Base-by-base conservation (phyloP, 1,140 invertebrate genomes). In the Penaeus chinensis region DNA sequence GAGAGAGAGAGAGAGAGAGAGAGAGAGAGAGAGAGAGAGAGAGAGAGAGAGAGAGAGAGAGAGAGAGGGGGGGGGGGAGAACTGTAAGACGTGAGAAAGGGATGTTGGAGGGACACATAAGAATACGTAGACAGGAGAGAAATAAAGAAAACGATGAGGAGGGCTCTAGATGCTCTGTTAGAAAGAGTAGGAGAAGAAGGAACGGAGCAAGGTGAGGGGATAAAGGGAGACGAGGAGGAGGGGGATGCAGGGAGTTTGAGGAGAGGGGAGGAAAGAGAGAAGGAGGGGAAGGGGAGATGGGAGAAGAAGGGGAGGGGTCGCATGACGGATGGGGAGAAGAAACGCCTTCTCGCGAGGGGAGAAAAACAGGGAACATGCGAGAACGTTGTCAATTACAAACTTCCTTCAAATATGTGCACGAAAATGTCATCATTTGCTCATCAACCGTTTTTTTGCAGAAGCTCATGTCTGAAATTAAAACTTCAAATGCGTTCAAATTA, bases 1-100 rank as follows among this genome's bases (percentile, higher is more conserved):
- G 76, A 77, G 76, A 77, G 76, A 77, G 76, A 77, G 76, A 77
- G 76, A 77, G 76, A 77, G 76, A 77, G 76, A 77, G 74, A 77
- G 74, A 80, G 37, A 80, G 37, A 80, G 37, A 80, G 37, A 80
- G 78, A 80, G 37, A 60, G 37, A 80, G 78, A 80, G 78, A 60
- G 78, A 60, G 47, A 80, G 78, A 80, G 78, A 80, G 78, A 80
- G 47, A 32, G 78, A 80, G 78, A 80, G 78, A 80, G 78, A 80
- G 78, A 80, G 47, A 60, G 47, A 60, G 76, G 60, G 76, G 60
- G 76, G 60, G 74, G 54, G 74, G 61, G 37, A 80, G 37, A n/a
- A n/a, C 54, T 7, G 61, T 42, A 80, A n/a, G 54, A n/a, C 54
- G 42, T 60, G 78, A 60, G 78, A 60, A n/a, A 80, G 78, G 61